Evolutionary conservation across 2,888 invertebrate genomes (phyloP), one percentile per base, ranked within the genome.

Genomic region (Hyposoter didymator): DNA sequence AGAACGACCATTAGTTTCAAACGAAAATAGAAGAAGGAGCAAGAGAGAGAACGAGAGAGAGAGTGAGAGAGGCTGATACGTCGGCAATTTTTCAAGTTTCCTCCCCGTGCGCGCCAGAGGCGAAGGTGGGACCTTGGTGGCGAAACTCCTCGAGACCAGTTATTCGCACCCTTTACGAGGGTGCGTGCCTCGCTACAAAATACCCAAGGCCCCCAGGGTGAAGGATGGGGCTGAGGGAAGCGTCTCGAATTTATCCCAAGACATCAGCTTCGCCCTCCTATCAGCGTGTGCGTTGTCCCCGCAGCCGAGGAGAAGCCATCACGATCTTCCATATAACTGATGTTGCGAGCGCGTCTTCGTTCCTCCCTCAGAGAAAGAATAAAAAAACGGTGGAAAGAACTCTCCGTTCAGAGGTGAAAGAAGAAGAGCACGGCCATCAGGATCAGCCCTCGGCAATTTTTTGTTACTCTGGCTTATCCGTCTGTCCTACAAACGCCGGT

Each of bases 201-300:
- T 75, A 76, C 64, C 72, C 49, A 67, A 70, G 85, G 70, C 70
- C 43, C 45, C 49, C 12, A 82, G 76, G 64, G 47, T 32, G 52
- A 55, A 67, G n/a, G 69, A 35, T n/a, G 22, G 59, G 76, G 59
- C 35, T 32, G 66, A 39, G 66, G 39, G 66, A 39, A 39, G 78
- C 75, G 70, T 85, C 85, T 82, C 78, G 70, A 85, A 85, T 85
- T 85, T 79, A 82, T 85, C 78, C 78, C 79, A 72, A 75, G 64
- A 82, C 82, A 82, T 82, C 82, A 64, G 35, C 52, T 79, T 39
- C 64, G 59, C 55, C 70, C 78, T 55, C 62, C 28, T 19, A 52
- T 66, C 28, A 22, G 22, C 43, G 22, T 45, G 7, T 45, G 7
- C 73, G 67, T 67, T 55, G 69, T 78, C 67, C 67, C 67, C 74